Conservation (phyloP, 2,113 vertebrate species). For the Apus apus region DNA sequence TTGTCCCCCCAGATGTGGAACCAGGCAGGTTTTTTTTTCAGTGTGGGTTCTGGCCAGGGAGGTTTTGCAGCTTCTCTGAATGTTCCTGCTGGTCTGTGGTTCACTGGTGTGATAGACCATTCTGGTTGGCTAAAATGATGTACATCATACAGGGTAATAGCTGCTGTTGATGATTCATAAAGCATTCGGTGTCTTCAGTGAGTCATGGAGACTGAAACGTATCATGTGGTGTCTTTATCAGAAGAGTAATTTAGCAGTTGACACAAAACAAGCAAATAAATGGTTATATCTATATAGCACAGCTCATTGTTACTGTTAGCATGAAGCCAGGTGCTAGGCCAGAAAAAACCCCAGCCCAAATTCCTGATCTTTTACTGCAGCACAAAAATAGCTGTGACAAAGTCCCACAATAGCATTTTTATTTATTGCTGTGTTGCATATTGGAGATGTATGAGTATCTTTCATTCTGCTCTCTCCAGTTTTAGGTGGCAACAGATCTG, state of each 20-base stretch:
- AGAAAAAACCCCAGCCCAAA: not conserved
- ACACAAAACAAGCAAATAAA: not conserved
- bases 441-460: rapidly evolving
- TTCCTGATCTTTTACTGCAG: not conserved
- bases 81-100: not conserved
- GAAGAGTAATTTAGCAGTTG: not conserved
- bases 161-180: not conserved
- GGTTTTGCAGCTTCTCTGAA: not conserved
- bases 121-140: not conserved
- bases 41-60: not conserved
- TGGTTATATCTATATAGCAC: not conserved
- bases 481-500: not conserved
- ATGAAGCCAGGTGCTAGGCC: not conserved
- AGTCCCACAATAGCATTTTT: not conserved
- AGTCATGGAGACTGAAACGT: rapidly evolving
- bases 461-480: rapidly evolving
- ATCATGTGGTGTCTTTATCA: not conserved
- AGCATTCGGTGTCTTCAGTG: not conserved
- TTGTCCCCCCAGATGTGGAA: too few relatives aligned
- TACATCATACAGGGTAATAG: not conserved
- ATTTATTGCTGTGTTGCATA: not conserved
- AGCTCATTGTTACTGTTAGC: not conserved
- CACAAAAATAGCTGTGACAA: not conserved
- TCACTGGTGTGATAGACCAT: not conserved
- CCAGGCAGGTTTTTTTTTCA: not conserved